Base-by-base conservation (phyloP, 2,888 invertebrate genomes). In the Drosophila borborema region DNA sequence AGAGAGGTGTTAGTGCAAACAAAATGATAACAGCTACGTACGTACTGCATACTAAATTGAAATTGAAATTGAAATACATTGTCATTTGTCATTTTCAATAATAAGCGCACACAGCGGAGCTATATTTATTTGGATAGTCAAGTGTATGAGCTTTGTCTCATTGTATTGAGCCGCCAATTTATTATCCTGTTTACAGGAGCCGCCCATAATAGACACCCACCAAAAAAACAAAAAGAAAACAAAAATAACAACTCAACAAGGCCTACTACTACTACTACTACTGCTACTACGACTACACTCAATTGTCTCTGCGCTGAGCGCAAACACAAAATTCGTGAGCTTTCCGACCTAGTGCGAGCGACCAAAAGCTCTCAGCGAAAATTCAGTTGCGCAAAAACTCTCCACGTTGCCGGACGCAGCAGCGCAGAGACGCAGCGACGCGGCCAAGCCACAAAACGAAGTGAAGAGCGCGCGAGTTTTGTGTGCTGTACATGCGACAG, bases 321-420 rank as follows among this genome's bases (percentile, higher is more conserved):
- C 34, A 58, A 72, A 45, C 18, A 20, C 8, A 28, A 55, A 55
- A 41, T 51, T 34, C n/a, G 55, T 64, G 72, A 84, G 86, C 86
- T 81, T 75, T 73, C 46, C 46, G 36, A 55, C n/a, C 69, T 59
- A 31, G 70, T 60, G 68, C 65, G 60, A 73, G 51, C 61, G 55
- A 46, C 46, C 9, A 28, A 85, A 82, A 89, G 89, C 86, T 83
- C 45, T 48, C 7, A 55, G 58, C 69, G 49, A 75, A 77, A 78
- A 61, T 69, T 80, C 67, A 89, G 87, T 90, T 86, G 84, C 82
- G 84, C 80, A 82, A 80, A 79, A 83, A 83, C 82, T 83, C 82
- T 89, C 82, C 81, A 82, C 75, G 68, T 55, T 65, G 58, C 46
- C 80, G 88, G 87, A 85, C 77, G 77, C 56, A 56, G 31, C 66